Evolutionary conservation across 92 coral and sea anemone genomes (phyloP).

Genomic region (Palythoa heliodiscus): DNA sequence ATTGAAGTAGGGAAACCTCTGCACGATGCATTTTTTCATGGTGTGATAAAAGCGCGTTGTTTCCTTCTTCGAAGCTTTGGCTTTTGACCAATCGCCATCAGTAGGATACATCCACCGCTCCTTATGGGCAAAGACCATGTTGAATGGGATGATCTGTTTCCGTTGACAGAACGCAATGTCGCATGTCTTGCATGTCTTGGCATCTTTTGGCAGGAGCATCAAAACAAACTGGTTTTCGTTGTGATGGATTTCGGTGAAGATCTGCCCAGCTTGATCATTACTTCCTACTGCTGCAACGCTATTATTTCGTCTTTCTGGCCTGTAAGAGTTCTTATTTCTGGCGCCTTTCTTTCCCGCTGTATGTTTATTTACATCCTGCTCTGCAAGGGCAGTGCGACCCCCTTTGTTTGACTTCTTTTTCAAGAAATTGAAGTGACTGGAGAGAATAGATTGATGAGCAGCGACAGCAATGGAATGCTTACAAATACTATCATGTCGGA

Average conservation of each 20-base stretch:
- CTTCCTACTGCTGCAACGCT: conserved; percentile 10
- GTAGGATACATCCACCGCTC: conserved; percentile 57
- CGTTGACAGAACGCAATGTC: conserved; percentile 51
- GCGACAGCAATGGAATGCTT: conserved; percentile 55
- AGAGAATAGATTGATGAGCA: conserved; percentile 30
- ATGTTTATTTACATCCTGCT: conserved; percentile 45
- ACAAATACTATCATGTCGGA: conserved; percentile 7
- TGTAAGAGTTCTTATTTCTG: conserved; percentile 41
- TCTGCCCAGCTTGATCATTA: conserved; percentile 17
- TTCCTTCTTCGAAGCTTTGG: conserved; percentile 43
- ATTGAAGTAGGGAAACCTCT: conserved; percentile 53
- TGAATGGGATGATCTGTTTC: conserved; percentile 46
- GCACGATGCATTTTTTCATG: conserved; percentile 45
- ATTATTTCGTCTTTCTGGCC: conserved; percentile 39
- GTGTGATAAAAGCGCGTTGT: conserved; percentile 53
- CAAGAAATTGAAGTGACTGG: conserved; percentile 44
- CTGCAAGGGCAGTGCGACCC: conserved; percentile 55
- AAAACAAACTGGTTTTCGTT: neutral
- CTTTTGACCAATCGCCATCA: conserved; percentile 57
- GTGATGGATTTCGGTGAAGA: conserved; percentile 26
- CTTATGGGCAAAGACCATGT: conserved; percentile 51
- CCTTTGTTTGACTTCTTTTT: conserved; percentile 36
- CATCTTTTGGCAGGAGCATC: conserved; percentile 47
- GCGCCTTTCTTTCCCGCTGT: conserved; percentile 52
- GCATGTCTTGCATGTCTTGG: conserved; percentile 57